Conservation (phyloP, 2,888 invertebrate species). For the Amiota communis region DNA sequence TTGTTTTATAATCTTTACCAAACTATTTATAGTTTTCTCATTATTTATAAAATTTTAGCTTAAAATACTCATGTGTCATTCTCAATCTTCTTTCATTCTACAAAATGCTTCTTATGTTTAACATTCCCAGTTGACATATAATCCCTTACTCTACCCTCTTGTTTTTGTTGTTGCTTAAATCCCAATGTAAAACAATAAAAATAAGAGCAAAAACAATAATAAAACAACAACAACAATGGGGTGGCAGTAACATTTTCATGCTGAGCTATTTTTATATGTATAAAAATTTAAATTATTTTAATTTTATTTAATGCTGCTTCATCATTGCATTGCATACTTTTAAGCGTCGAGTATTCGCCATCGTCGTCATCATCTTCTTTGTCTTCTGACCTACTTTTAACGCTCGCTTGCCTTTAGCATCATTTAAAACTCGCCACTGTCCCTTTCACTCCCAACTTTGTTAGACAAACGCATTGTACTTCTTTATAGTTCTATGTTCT, state of each 20-base stretch:
- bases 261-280: background rate
- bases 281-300: conserved; percentile 50
- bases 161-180: background rate
- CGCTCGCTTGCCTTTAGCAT: background rate
- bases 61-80: no score
- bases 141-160: no score
- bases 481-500: background rate
- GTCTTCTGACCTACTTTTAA: conserved; percentile 19
- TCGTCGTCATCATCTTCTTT: background rate
- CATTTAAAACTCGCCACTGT: background rate
- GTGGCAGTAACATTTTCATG: background rate
- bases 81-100: no score
- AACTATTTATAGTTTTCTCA: no score
- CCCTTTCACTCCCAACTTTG: background rate
- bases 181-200: conserved; percentile 7
- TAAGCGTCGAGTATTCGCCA: conserved; percentile 36
- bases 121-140: no score
- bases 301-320: conserved; percentile 49
- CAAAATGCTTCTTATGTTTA: no score
- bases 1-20: no score
- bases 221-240: background rate
- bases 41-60: no score
- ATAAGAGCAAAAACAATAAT: conserved; percentile 34
- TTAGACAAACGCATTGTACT: no score
- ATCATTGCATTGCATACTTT: conserved; percentile 60